These are phyloP conservation scores for Malurus leucopterus DNA, from an alignment of 2,797 vertebrate species.

Conservation along the genomic window DNA sequence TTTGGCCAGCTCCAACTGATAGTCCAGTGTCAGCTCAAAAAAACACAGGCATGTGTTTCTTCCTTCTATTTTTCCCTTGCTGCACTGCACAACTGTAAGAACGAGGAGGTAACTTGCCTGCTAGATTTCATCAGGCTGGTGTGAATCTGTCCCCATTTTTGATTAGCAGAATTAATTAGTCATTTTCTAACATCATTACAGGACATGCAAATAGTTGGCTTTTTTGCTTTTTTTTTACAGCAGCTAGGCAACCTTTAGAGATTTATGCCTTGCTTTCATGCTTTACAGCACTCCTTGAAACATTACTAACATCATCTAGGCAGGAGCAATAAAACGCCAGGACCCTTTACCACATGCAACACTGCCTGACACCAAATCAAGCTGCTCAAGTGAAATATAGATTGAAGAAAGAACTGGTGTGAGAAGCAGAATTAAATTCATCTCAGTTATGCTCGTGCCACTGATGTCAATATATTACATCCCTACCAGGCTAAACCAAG, in stretches of 20 bases:
- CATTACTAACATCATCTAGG: constrained; percentile 44
- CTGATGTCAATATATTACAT: constrained; percentile 27
- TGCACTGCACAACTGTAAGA: neutral
- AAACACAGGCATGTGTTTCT: neutral
- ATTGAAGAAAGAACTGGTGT: neutral
- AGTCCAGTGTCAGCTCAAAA: constrained; percentile 20
- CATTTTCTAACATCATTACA: constrained; percentile 26
- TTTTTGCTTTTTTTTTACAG: constrained; percentile 38
- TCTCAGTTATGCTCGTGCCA: neutral
- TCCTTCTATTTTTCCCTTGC: neutral
- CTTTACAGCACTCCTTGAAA: constrained; percentile 46
- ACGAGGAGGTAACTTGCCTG: neutral
- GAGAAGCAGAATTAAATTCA: constrained; percentile 33
- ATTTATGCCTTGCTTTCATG: constrained; percentile 46
- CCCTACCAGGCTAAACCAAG: neutral
- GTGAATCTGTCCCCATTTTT: neutral
- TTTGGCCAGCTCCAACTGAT: constrained; percentile 38
- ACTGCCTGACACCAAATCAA: constrained; percentile 48
- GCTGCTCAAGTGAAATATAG: constrained; percentile 38
- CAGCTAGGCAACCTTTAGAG: neutral
- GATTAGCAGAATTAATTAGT: constrained; percentile 26
- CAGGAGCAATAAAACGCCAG: constrained; percentile 36
- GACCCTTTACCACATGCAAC: constrained; percentile 17
- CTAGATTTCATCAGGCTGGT: neutral
- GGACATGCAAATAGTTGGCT: neutral